Base-by-base conservation (phyloP, 2,113 vertebrate species). In the Cathartes aura region DNA sequence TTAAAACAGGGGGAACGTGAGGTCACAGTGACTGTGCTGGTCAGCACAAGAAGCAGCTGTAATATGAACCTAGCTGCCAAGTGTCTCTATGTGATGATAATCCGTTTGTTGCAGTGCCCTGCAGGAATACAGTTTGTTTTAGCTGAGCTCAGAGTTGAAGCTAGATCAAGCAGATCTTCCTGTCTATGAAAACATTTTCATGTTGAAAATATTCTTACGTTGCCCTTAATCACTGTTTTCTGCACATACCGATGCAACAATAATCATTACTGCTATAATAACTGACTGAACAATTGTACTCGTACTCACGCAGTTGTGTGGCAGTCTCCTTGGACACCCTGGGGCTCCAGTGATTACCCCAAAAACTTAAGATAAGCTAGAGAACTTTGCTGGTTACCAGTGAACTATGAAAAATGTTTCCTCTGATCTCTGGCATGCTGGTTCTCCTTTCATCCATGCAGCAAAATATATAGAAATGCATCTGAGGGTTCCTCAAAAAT, bases 151-250 rank as follows among this genome's bases (percentile, higher is more conserved):
- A 22, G 67, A 83, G 26, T 8, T 68, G 59, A 78, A 74, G 67
- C 55, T 74, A 50, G 72, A 89, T 78, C 0, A 4, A 74, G 24
- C n/a, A 17, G 20, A 59, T 87, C 26, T 67, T 90, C 27, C 50
- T 23, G 55, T 38, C 52, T 88, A 15, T 70, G 71, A 56, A 89
- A 95, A 62, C 19, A 40, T 76, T 84, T 74, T 89, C 9, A 42
- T 0, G 0, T 15, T 62, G 29, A 56, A 83, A 82, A 55, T 70
- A 63, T 36, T 84, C 26, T 87, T 14, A 67, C 0, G 0, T 42
- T 92, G 42, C 32, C 20, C 17, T 59, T 94, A 4, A 11, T 91
- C 32, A 23, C 70, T 47, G 5, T 71, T 91, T 86, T 84, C 42
- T 71, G 23, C 42, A 63, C 21, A 40, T 56, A 47, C 5, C 0